Percentiles rank a stretch among this genome's conserved stretches.
Evolutionary conservation across 1,140 invertebrate genomes (phyloP).

Genomic region (Calephelis virginiensis): DNA sequence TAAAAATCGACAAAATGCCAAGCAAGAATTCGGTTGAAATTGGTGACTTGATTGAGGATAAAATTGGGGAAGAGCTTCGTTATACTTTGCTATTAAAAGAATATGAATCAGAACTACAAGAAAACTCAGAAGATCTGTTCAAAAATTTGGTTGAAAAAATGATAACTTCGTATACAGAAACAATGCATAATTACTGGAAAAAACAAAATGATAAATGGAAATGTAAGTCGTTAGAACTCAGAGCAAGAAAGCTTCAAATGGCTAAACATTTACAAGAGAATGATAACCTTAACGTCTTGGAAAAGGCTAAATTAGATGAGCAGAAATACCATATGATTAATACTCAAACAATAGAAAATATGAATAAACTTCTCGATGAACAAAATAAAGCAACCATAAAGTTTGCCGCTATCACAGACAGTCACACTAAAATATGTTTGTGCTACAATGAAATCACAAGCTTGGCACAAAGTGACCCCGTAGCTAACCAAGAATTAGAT

Average conservation of each 20-base stretch:
- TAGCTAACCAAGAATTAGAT: conserved; percentile 48
- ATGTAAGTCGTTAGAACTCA: conserved; percentile 49
- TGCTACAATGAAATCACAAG: conserved; percentile 65
- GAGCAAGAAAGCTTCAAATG: conserved; percentile 61
- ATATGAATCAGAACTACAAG: conserved; percentile 55
- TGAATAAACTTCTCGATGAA: conserved; percentile 70
- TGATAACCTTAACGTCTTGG: conserved; percentile 59
- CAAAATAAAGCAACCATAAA: conserved; percentile 64
- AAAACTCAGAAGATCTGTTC: conserved; percentile 51
- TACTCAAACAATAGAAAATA: conserved; percentile 63
- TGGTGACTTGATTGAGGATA: conserved; percentile 53
- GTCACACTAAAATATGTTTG: conserved; percentile 61
- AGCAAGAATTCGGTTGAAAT: conserved; percentile 32
- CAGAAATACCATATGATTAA: conserved; percentile 58
- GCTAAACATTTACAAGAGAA: conserved; percentile 64
- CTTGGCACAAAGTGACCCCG: conserved; percentile 47
- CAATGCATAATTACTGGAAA: conserved; percentile 54
- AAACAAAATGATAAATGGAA: conserved; percentile 66
- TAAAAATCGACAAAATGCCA: conserved; percentile 24
- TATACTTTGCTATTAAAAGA: conserved; percentile 62
- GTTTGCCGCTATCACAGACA: conserved; percentile 61
- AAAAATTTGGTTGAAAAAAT: conserved; percentile 63
- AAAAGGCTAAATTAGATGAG: conserved; percentile 62
- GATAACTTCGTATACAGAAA: conserved; percentile 55
- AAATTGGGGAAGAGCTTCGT: conserved; percentile 53